Percentiles rank a stretch among this genome's conserved stretches.
Evolutionary conservation across 2,113 vertebrate genomes (phyloP).

Genomic region (Capreolus pygargus): DNA sequence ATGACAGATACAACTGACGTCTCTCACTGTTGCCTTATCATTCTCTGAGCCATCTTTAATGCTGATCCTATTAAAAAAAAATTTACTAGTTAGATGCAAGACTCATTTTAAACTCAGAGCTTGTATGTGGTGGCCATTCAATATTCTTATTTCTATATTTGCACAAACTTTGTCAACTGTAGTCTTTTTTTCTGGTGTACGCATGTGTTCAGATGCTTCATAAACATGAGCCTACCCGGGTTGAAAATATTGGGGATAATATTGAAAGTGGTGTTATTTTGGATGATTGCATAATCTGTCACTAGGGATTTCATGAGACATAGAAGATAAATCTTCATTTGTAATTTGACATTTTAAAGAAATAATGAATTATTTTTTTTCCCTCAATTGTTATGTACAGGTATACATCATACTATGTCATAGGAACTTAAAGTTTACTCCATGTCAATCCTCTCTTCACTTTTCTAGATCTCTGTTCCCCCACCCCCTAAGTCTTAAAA

Average conservation of each 20-base stretch:
- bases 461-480: constrained; percentile 24
- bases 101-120: constrained; percentile 48
- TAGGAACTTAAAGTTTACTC: constrained; percentile 21
- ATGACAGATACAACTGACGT: constrained; percentile 42
- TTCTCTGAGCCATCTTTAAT: constrained; percentile 69
- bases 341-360: neutral
- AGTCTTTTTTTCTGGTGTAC: neutral
- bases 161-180: neutral
- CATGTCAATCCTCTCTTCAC: neutral
- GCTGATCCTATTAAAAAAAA: constrained; percentile 44
- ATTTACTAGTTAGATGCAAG: constrained; percentile 40
- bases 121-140: constrained; percentile 25
- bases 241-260: neutral
- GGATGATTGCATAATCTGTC: constrained; percentile 5
- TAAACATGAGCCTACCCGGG: neutral
- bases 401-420: neutral
- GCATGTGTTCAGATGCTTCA: constrained; percentile 14
- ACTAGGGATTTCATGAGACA: neutral
- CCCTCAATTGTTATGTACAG: neutral
- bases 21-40: constrained; percentile 74
- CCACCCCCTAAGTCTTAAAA: constrained; percentile 43
- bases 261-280: constrained; percentile 18
- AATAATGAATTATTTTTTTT: neutral
- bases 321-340: neutral
- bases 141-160: constrained; percentile 50